Conservation (phyloP, 2,888 invertebrate genomes). For the Agrotis segetum region DNA sequence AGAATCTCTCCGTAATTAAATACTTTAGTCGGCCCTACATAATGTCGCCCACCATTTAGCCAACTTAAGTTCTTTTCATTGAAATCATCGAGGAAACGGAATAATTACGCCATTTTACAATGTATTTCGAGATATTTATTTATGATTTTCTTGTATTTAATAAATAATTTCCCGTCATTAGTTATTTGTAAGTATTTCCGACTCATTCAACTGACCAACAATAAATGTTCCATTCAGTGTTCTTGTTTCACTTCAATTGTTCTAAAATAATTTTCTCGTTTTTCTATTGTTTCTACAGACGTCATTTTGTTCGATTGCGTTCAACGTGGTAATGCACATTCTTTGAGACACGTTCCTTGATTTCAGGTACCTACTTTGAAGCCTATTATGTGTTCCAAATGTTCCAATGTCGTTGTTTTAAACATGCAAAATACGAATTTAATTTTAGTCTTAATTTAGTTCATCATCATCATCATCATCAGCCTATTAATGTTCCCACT, state of each 20-base stretch:
- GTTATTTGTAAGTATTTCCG: constrained; percentile 6
- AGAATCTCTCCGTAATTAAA: constrained; percentile 81
- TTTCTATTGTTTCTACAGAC: not conserved
- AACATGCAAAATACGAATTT: too few relatives aligned
- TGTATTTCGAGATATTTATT: constrained; percentile 34
- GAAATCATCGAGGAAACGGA: constrained; percentile 67
- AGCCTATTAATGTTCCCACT: too few relatives aligned
- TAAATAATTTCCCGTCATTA: constrained; percentile 9
- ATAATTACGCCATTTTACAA: constrained; percentile 65
- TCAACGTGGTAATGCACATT: not conserved
- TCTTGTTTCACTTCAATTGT: constrained; percentile 3
- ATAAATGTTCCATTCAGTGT: not conserved
- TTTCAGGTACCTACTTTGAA: not conserved
- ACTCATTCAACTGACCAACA: constrained; percentile 15
- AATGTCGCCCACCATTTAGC: constrained; percentile 71
- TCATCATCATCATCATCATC: too few relatives aligned
- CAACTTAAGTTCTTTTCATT: constrained; percentile 69
- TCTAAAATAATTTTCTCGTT: not conserved
- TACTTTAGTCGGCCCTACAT: constrained; percentile 78
- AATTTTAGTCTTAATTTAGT: too few relatives aligned
- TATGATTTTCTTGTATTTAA: constrained; percentile 12
- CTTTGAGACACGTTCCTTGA: not conserved
- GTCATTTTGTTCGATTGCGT: not conserved
- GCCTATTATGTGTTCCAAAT: too few relatives aligned
- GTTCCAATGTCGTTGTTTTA: too few relatives aligned